Evolutionary conservation across 2,797 vertebrate genomes (phyloP), one percentile per base, ranked within the genome.

Genomic region (Xenentodon cancila): DNA sequence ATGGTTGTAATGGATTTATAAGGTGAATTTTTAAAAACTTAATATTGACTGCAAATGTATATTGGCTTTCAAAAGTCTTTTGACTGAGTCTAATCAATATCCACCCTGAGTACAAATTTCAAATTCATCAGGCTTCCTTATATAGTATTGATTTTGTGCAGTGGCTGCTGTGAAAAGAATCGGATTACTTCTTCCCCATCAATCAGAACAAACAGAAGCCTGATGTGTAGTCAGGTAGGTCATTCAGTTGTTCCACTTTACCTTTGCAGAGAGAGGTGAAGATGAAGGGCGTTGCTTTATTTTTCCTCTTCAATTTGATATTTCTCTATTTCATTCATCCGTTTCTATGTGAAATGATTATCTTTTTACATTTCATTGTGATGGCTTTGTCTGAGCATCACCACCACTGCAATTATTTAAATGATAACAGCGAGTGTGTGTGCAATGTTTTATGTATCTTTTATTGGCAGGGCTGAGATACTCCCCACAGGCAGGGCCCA

Each of bases 101-200:
- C 79, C 71, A 68, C 84, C 85, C 85, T 74, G 75, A 83, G 87
- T 82, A 88, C 85, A 91, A 57, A 92, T 92, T 92, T 93, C 77
- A 84, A 85, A 93, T 92, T 92, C 90, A 93, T 92, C 90, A 91
- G 59, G 73, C 61, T 79, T 86, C 60, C 84, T 93, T 90, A 91
- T 92, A 77, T 82, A n/a, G 53, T 91, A 94, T 93, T 93, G 93
- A 94, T 94, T 91, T 88, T 82, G 75, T 85, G 79, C 76, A 82
- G 59, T 75, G 70, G 78, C 78, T 61, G 73, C 64, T 60, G 67
- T 84, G 70, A 86, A 90, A 89, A 77, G 87, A 88, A 87, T 89
- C 73, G 34, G 81, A 89, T 90, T 89, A 83, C 73, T 84, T 71
- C 12, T 62, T 45, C 40, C 59, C 66, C 68, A 75, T 80, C 77